These are phyloP conservation scores for Oscarella lobularis DNA, from an alignment of 37 sponge, comb jelly and placozoan species.

Conservation along the genomic window DNA sequence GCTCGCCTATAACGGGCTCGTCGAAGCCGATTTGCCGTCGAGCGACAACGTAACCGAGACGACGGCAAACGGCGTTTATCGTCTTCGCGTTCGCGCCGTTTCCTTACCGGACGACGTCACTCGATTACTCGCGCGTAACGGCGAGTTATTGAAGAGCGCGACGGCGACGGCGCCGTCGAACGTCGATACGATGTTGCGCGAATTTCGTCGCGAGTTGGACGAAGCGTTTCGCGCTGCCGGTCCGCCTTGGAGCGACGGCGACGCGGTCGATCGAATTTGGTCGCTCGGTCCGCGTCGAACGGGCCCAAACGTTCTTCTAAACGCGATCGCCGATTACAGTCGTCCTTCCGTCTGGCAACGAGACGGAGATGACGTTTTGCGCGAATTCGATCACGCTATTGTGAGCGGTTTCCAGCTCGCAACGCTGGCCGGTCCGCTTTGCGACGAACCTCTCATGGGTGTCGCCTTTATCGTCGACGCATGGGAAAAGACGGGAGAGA, in stretches of 20 bases:
- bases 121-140: slow-evolving; percentile 23
- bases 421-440: slow-evolving; percentile 83
- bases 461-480: slow-evolving; percentile 57
- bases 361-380: slow-evolving; percentile 1
- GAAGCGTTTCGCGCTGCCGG: slow-evolving; percentile 16
- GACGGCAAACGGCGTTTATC: slow-evolving; percentile 43
- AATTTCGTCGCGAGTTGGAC: slow-evolving; percentile 21
- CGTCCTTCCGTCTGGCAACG: slow-evolving; percentile 54
- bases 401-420: slow-evolving; percentile 92
- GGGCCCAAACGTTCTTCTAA: slow-evolving; percentile 86
- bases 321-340: slow-evolving; percentile 29
- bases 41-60: neutral
- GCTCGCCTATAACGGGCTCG: neutral
- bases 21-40: neutral
- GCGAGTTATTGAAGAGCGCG: slow-evolving; percentile 19
- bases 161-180: neutral
- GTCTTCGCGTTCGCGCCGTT: slow-evolving; percentile 30
- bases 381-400: slow-evolving; percentile 64
- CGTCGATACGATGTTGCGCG: slow-evolving; percentile 17
- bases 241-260: slow-evolving; percentile 17
- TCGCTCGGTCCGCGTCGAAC: slow-evolving; percentile 65
- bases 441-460: slow-evolving; percentile 93
- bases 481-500: slow-evolving; percentile 22
- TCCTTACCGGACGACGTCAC: slow-evolving; percentile 44
- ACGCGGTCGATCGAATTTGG: slow-evolving; percentile 62